A percentile compares a stretch with the other conserved stretches of the same genome.
These are phyloP conservation scores for Drepana arcuata DNA, from an alignment of 1,140 invertebrate species.

Conservation along the genomic window DNA sequence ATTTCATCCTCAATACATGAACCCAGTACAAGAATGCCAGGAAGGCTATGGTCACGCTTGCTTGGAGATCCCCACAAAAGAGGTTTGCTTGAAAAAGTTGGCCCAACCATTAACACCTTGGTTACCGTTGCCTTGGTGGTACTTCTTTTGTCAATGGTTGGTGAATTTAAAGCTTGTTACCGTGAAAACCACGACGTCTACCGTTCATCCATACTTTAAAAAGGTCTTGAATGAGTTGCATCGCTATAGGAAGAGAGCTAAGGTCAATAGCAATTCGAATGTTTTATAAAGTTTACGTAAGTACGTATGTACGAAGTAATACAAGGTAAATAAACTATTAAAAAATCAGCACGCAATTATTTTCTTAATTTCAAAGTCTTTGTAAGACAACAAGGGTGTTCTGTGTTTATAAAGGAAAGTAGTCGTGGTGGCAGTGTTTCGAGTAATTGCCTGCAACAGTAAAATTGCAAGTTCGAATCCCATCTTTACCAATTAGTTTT, in stretches of 20 bases:
- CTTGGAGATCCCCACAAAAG: slow-evolving; percentile 20
- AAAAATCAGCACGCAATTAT: too few species aligned
- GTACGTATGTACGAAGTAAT: too few species aligned
- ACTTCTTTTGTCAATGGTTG: slow-evolving; percentile 22
- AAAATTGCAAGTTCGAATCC: too few species aligned
- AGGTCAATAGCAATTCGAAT: neutral
- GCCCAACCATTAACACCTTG: slow-evolving; percentile 12
- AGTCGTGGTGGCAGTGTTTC: too few species aligned
- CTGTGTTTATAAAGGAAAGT: too few species aligned
- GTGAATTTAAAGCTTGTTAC: slow-evolving; percentile 4
- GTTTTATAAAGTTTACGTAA: too few species aligned
- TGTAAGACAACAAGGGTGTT: too few species aligned
- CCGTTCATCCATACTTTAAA: slow-evolving; percentile 17
- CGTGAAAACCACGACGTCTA: slow-evolving; percentile 12
- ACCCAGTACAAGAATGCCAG: slow-evolving; percentile 14
- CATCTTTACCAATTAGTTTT: too few species aligned
- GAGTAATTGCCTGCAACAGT: too few species aligned
- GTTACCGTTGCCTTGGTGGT: slow-evolving; percentile 31
- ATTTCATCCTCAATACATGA: slow-evolving; percentile 10
- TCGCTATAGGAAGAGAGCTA: slow-evolving; percentile 1
- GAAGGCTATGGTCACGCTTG: slow-evolving; percentile 10
- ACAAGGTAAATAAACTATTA: too few species aligned
- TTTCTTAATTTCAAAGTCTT: too few species aligned
- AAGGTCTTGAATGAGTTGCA: slow-evolving; percentile 14
- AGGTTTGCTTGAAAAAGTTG: slow-evolving; percentile 22